Evolutionary conservation across 1,140 invertebrate genomes (phyloP), one percentile per base, ranked within the genome.

Genomic region (Apis cerana): DNA sequence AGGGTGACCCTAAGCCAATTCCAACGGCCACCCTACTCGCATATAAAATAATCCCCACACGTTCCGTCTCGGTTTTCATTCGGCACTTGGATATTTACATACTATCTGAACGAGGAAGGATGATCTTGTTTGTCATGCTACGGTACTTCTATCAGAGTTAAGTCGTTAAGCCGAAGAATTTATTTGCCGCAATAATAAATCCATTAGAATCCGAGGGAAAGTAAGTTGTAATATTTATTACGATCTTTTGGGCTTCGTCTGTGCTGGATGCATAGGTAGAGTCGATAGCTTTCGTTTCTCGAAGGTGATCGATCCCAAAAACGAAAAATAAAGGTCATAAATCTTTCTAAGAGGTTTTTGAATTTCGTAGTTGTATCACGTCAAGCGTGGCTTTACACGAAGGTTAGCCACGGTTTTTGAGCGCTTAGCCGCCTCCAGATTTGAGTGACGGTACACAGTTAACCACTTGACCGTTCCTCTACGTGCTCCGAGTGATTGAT

Each of bases 131-230:
- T 94, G 91, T 91, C 82, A 90, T 92, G 91, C 92, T 85, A 92
- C 89, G 90, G 91, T 93, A 91, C 91, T 91, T 92, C 93, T 93
- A 93, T 94, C 94, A 93, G n/a, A n/a, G n/a, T n/a, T n/a, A 90
- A 92, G 92, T 93, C 90, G 91, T 93, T 94, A 93, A 87, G 89
- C 88, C 90, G 89, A 89, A 89, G 90, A 93, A 94, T 94, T 94
- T 94, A 94, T 94, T 94, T 92, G 92, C 92, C 89, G 89, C 92
- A 92, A 94, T 94, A 94, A 94, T 94, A 94, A 94, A 94, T 94
- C 93, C 92, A 94, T 94, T 94, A 93, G 87, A 85, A 86, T 80
- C 68, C 67, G 70, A 61, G 86, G 76, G 68, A 61, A 78, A 43
- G 82, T 85, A 5, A 43, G 4, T 27, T 82, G 85, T 87, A 27